Evolutionary conservation across 2,888 invertebrate genomes (phyloP).

Genomic region (Iphiclides podalirius): DNA sequence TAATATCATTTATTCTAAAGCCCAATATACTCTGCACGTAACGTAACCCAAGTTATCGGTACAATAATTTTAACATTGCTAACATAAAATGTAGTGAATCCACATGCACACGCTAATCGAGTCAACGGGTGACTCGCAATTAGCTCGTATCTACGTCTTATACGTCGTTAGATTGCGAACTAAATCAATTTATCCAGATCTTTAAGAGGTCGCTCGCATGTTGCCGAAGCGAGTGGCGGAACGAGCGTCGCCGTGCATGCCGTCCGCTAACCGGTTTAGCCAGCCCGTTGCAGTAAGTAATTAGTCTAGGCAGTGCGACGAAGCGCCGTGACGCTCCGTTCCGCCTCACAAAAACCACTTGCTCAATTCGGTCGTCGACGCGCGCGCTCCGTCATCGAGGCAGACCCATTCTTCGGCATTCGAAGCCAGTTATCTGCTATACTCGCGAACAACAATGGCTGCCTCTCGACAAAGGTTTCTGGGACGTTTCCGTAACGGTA

Average conservation of each 20-base stretch:
- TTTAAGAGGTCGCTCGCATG: constrained; percentile 16
- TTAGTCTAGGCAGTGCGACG: constrained; percentile 67
- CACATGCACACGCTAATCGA: neutral
- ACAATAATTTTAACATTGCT: too few relatives aligned
- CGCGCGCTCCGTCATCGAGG: constrained; percentile 43
- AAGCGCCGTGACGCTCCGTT: constrained; percentile 42
- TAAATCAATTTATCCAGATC: constrained; percentile 22
- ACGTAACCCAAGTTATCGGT: too few relatives aligned
- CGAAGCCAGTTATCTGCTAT: constrained; percentile 47
- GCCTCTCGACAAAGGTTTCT: constrained; percentile 60
- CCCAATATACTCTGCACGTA: too few relatives aligned
- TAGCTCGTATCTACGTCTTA: constrained; percentile 26
- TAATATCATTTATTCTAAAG: too few relatives aligned
- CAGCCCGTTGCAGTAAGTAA: constrained; percentile 64
- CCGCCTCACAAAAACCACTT: constrained; percentile 42
- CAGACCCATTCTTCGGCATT: constrained; percentile 42
- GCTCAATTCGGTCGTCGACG: constrained; percentile 39
- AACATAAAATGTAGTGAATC: too few relatives aligned
- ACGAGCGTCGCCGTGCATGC: constrained; percentile 16
- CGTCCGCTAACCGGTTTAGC: constrained; percentile 61
- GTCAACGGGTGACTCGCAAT: constrained; percentile 35
- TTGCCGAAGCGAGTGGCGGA: constrained; percentile 4
- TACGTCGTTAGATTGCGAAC: constrained; percentile 23
- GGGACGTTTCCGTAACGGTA: constrained; percentile 63
- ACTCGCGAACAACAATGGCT: constrained; percentile 59